Base-by-base conservation (phyloP, 2,797 vertebrate genomes). In the Sebastes reedi region DNA sequence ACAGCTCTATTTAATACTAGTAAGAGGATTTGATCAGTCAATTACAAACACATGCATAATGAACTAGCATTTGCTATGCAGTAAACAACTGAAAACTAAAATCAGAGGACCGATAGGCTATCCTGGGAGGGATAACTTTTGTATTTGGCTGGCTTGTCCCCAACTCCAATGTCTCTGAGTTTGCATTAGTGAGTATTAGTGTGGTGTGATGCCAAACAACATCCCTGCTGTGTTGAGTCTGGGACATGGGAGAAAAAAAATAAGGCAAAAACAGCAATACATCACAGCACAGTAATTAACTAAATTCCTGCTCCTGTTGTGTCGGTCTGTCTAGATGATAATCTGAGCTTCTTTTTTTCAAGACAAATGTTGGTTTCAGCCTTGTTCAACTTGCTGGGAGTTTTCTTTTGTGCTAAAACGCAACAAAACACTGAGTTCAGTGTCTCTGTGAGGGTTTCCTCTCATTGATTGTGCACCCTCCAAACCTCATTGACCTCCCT, bases 231-330 rank as follows among this genome's bases (percentile, higher is more conserved):
- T 56, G 67, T 27, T 42, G 9, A 27, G 56, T 50, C n/a, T 67
- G 27, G 11, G 42, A 50, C 18, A 61, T 8, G n/a, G 18, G 9
- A 70, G 20, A 22, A 42, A 60, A 30, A 2, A 67, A 66, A 39
- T 11, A 14, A 66, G 42, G 13, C 25, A 36, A 30, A 61, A 72
- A 70, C 69, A 29, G 25, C 6, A 73, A 61, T 20, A 14, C 55
- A 81, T 66, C 75, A 71, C 20, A 60, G 39, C 25, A 14, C 9
- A 50, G 29, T 58, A 70, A 81, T 75, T 74, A 67, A 25, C 9
- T 36, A 56, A 20, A 36, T 24, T 55, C 6, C 11, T 46, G 8
- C 25, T 34, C 29, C n/a, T 27, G 29, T 39, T 77, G 32, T 60
- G 34, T 30, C 46, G 18, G 24, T 36, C 29, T 20, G 34, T 59